A percentile compares a stretch with the other conserved stretches of the same genome.
Evolutionary conservation across 2,888 invertebrate species (phyloP).

Genomic region (Mayetiola destructor): DNA sequence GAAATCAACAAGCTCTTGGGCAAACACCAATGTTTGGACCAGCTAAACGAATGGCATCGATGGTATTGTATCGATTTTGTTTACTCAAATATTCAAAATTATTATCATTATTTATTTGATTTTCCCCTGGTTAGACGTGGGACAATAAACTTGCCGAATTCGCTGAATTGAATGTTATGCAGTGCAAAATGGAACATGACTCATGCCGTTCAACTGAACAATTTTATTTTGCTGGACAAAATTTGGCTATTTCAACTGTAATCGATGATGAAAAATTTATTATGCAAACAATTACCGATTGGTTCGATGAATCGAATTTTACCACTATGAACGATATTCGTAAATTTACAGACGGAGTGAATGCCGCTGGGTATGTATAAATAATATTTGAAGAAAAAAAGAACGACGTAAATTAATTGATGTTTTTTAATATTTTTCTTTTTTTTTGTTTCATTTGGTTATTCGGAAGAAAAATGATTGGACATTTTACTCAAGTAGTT

Average conservation of each 20-base stretch:
- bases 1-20: not conserved
- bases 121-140: conserved; percentile 14
- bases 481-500: conserved; percentile 17
- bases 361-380: too few species aligned
- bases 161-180: conserved; percentile 13
- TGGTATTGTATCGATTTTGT: conserved; percentile 11
- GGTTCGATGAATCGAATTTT: too few species aligned
- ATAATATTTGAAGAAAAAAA: too few species aligned
- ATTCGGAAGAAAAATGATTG: conserved; percentile 10
- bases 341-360: too few species aligned
- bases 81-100: not conserved
- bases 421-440: too few species aligned
- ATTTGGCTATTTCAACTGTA: conserved; percentile 7
- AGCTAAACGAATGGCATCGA: conserved; percentile 15
- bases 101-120: not conserved
- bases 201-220: conserved; percentile 14
- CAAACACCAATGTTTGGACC: not conserved
- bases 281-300: too few species aligned
- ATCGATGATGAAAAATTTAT: not conserved
- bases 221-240: conserved; percentile 16
- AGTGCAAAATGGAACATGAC: conserved; percentile 15
- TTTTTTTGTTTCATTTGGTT: too few species aligned
- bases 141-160: conserved; percentile 15
- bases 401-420: too few species aligned
- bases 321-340: not conserved